Evolutionary conservation across 2,797 vertebrate species (phyloP).

Genomic region (Phrynocephalus guinanensis): DNA sequence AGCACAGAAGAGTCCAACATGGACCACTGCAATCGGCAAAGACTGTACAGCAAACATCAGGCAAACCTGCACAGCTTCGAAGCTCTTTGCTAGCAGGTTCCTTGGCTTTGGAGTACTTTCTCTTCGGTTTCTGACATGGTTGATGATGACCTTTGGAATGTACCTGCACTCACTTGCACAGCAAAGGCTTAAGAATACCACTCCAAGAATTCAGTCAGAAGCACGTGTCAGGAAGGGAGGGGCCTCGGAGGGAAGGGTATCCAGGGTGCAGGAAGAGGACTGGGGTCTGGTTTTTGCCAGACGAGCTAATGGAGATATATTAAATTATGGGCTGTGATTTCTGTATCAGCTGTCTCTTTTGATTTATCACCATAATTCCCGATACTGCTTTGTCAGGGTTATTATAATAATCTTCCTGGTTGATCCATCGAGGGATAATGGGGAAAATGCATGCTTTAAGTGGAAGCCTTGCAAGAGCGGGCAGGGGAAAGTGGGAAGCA

Average conservation of each 20-base stretch:
- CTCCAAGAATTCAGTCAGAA: constrained; percentile 24
- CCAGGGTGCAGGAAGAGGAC: constrained; percentile 45
- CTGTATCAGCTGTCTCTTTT: constrained; percentile 73
- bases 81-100: neutral
- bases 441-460: constrained; percentile 30
- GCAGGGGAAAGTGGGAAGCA: neutral
- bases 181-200: neutral
- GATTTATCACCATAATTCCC: constrained; percentile 74
- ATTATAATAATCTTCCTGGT: constrained; percentile 72
- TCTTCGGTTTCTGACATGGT: neutral
- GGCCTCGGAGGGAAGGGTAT: constrained; percentile 34
- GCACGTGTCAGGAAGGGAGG: constrained; percentile 44
- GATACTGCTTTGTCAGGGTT: constrained; percentile 70
- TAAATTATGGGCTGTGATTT: constrained; percentile 72
- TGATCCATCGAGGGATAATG: constrained; percentile 57
- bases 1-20: neutral
- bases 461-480: neutral
- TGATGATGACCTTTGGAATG: neutral
- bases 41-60: neutral
- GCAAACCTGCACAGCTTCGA: neutral
- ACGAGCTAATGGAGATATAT: constrained; percentile 72
- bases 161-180: neutral
- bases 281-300: constrained; percentile 64
- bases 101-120: neutral
- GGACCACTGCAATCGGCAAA: neutral